Evolutionary conservation across 2,888 invertebrate species (phyloP).

Genomic region (Scaeva pyrastri): DNA sequence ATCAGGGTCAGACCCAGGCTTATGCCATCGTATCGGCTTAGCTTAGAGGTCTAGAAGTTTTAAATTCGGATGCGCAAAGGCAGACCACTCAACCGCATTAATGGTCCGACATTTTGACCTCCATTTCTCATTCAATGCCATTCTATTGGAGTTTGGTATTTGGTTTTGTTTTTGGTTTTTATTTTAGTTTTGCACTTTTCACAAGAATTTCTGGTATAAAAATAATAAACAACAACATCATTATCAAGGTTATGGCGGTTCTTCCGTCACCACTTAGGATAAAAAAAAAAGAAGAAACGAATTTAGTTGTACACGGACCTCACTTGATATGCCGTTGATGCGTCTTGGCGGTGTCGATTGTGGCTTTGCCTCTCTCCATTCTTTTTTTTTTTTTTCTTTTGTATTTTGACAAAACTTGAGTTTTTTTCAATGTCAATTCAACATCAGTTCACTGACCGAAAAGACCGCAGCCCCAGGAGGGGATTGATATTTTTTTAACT

Average conservation of each 20-base stretch:
- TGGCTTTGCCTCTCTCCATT: not conserved
- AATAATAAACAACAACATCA: constrained; percentile 41
- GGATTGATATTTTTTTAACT: too few relatives aligned
- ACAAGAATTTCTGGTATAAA: constrained; percentile 47
- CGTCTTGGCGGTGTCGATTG: constrained; percentile 3
- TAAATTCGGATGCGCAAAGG: constrained; percentile 47
- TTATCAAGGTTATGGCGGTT: not conserved
- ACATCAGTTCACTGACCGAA: constrained; percentile 77
- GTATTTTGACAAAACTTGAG: constrained; percentile 28
- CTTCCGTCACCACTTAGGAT: not conserved
- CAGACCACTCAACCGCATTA: constrained; percentile 18
- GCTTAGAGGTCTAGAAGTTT: not conserved
- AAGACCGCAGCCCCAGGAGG: not conserved
- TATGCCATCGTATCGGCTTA: not conserved
- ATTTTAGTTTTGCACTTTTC: constrained; percentile 34
- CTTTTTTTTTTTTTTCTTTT: too few relatives aligned
- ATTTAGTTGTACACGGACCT: constrained; percentile 44
- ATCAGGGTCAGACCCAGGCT: constrained; percentile 12
- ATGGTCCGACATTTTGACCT: constrained; percentile 65
- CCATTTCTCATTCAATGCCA: constrained; percentile 64
- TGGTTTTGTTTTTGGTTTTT: constrained; percentile 17
- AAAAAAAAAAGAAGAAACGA: not conserved
- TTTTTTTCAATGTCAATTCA: constrained; percentile 76
- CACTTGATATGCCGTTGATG: constrained; percentile 21
- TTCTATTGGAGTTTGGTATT: constrained; percentile 26